Evolutionary conservation across 2,888 invertebrate species (phyloP).

Genomic region (Leptopilina syphax): DNA sequence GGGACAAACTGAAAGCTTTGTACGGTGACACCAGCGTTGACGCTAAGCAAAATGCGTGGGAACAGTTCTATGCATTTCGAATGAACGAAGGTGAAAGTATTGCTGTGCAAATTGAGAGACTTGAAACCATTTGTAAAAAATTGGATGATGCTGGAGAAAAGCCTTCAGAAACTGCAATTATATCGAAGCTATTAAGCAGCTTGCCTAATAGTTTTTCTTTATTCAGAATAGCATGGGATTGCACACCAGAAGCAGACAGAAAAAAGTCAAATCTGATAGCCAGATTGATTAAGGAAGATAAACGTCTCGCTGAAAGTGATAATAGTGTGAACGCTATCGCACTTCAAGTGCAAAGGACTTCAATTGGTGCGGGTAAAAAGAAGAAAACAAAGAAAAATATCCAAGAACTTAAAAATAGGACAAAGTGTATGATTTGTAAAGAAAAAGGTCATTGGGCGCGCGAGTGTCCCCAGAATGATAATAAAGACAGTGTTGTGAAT

Average conservation of each 20-base stretch:
- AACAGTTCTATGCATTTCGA: conserved; percentile 43
- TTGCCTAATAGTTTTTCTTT: conserved; percentile 40
- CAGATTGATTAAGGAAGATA: no score
- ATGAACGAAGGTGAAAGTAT: conserved; percentile 13
- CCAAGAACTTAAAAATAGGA: neutral
- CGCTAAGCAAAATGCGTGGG: conserved; percentile 45
- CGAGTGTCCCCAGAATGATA: conserved; percentile 25
- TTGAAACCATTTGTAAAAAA: conserved; percentile 45
- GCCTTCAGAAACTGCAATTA: neutral
- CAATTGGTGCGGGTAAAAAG: neutral
- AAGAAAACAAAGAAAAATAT: neutral
- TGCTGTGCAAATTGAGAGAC: conserved; percentile 37
- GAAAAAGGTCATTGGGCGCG: conserved; percentile 40
- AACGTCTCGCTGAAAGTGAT: conserved; percentile 20
- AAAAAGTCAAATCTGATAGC: no score
- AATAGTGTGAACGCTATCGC: neutral
- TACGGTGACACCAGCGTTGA: conserved; percentile 52
- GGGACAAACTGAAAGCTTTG: conserved; percentile 41
- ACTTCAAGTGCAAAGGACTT: conserved; percentile 1
- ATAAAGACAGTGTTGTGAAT: conserved; percentile 11
- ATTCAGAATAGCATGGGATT: conserved; percentile 47
- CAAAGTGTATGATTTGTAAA: neutral
- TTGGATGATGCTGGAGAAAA: conserved; percentile 37
- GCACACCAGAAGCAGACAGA: conserved; percentile 39
- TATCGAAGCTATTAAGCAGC: neutral